Evolutionary conservation across 2,797 vertebrate species (phyloP).

Genomic region (Pachyuromys duprasi): DNA sequence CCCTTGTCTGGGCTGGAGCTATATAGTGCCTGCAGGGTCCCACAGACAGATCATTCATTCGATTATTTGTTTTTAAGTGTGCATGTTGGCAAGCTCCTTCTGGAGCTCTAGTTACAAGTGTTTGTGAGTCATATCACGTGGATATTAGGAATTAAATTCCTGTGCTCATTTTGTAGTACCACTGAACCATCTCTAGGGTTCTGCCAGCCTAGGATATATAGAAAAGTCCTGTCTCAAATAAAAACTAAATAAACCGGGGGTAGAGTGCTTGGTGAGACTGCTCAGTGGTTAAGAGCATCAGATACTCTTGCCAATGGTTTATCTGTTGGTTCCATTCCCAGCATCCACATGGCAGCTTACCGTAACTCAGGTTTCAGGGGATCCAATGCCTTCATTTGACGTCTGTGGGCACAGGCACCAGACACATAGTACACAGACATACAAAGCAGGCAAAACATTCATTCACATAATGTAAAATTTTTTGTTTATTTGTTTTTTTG

Average conservation of each 20-base stretch:
- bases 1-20: not conserved
- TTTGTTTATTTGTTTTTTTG: not conserved
- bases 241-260: not conserved
- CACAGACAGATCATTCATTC: not conserved
- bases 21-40: not conserved
- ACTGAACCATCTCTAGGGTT: not conserved
- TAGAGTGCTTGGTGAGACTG: not conserved
- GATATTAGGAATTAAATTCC: not conserved
- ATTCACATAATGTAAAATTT: not conserved
- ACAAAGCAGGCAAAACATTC: not conserved
- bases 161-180: too few relatives aligned
- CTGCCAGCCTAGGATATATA: not conserved
- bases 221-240: not conserved
- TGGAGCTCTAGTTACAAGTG: not conserved
- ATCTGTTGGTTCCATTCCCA: too few relatives aligned
- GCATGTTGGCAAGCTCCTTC: not conserved
- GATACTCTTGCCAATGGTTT: not conserved
- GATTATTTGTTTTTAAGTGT: not conserved
- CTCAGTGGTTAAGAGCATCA: not conserved
- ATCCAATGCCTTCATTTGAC: too few relatives aligned
- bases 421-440: not conserved
- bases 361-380: not conserved
- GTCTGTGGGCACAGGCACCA: not conserved
- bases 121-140: not conserved
- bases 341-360: not conserved